Evolutionary conservation across 2,888 invertebrate species (phyloP).

Genomic region (Caenorhabditis panamensis): DNA sequence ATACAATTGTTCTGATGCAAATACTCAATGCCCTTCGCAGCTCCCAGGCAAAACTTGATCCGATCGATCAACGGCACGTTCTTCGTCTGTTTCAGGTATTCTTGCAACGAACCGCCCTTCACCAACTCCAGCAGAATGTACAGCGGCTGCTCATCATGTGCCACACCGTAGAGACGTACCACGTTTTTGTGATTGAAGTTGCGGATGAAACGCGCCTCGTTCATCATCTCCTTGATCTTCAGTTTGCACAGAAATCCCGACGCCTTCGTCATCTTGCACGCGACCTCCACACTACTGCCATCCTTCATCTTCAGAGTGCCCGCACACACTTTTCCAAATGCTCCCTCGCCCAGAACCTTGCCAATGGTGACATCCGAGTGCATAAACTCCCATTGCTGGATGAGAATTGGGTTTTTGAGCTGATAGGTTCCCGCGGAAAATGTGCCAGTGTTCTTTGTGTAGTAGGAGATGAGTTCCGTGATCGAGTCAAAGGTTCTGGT

Average conservation of each 20-base stretch:
- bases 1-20: slow-evolving; percentile 43
- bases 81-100: slow-evolving; percentile 31
- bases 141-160: slow-evolving; percentile 61
- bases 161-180: slow-evolving; percentile 61
- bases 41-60: slow-evolving; percentile 43
- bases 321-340: slow-evolving; percentile 59
- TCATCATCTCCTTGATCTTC: slow-evolving; percentile 65
- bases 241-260: slow-evolving; percentile 42
- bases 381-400: slow-evolving; percentile 51
- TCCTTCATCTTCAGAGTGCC: slow-evolving; percentile 42
- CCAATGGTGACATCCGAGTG: slow-evolving; percentile 53
- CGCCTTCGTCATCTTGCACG: slow-evolving; percentile 58
- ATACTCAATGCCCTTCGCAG: slow-evolving; percentile 50
- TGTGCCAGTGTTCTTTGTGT: slow-evolving; percentile 31
- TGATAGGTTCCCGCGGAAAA: slow-evolving; percentile 27
- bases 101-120: slow-evolving; percentile 5
- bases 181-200: slow-evolving; percentile 59
- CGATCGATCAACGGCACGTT: slow-evolving; percentile 16
- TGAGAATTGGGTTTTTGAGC: slow-evolving; percentile 33
- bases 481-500: slow-evolving; percentile 28
- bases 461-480: slow-evolving; percentile 27
- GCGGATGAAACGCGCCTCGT: slow-evolving; percentile 61
- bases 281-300: slow-evolving; percentile 38
- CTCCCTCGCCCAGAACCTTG: slow-evolving; percentile 59
- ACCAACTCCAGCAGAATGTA: slow-evolving; percentile 47